A percentile compares a stretch with the other conserved stretches of the same genome.
Conservation (phyloP, 2,113 vertebrate genomes). For the Paradisaea rubra region DNA sequence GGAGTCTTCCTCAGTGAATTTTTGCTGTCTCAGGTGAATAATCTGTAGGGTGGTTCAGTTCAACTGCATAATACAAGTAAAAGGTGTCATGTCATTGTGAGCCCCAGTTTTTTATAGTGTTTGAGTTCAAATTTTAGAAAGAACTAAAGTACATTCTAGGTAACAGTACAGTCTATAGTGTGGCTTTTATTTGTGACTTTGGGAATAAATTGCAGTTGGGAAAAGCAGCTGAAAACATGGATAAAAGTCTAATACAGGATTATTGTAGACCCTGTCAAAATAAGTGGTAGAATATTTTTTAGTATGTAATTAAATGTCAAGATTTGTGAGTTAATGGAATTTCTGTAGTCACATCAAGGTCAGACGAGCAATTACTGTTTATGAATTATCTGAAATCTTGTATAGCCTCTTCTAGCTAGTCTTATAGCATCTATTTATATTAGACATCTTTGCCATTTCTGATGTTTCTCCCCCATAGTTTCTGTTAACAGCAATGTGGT, state of each 20-base stretch:
- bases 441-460: slow-evolving; percentile 69
- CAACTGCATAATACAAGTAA: background rate
- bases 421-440: slow-evolving; percentile 64
- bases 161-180: background rate
- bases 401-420: slow-evolving; percentile 52
- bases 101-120: background rate
- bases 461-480: slow-evolving; percentile 55
- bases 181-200: slow-evolving; percentile 28
- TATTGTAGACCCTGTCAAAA: slow-evolving; percentile 66
- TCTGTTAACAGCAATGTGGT: slow-evolving; percentile 56
- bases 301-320: slow-evolving; percentile 73
- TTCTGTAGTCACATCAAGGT: slow-evolving; percentile 73
- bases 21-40: background rate
- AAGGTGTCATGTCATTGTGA: background rate
- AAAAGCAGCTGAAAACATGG: slow-evolving; percentile 55
- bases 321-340: slow-evolving; percentile 76
- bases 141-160: background rate
- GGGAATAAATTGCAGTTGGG: slow-evolving; percentile 34
- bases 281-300: slow-evolving; percentile 68
- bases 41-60: background rate
- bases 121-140: slow-evolving; percentile 2
- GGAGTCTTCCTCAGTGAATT: background rate
- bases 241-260: slow-evolving; percentile 48
- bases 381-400: slow-evolving; percentile 74
- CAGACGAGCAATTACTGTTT: slow-evolving; percentile 70